Evolutionary conservation across 1,140 invertebrate genomes (phyloP).

Genomic region (Adoxophyes honmai): DNA sequence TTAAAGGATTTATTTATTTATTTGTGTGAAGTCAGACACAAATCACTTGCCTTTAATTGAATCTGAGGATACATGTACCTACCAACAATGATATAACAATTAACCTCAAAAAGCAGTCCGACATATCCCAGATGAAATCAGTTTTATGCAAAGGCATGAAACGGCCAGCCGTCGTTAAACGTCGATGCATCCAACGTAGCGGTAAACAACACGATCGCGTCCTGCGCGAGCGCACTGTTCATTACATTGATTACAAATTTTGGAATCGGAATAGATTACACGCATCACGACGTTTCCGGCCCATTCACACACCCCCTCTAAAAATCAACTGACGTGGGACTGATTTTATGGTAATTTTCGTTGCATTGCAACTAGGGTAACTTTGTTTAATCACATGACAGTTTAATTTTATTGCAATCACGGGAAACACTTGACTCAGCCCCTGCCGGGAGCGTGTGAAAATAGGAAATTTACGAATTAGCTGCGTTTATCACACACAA

Average conservation of each 20-base stretch:
- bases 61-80: no score
- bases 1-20: no score
- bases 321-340: constrained; percentile 55
- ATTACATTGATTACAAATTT: constrained; percentile 1
- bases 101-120: neutral
- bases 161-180: constrained; percentile 3
- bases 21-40: no score
- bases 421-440: constrained; percentile 12
- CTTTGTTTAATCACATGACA: constrained; percentile 46
- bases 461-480: neutral
- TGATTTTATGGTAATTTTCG: constrained; percentile 65
- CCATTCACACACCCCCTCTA: constrained; percentile 43
- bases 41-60: no score
- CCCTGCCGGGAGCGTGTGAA: neutral
- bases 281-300: constrained; percentile 53
- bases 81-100: constrained; percentile 5
- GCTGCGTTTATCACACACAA: no score
- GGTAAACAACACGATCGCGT: constrained; percentile 5
- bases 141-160: constrained; percentile 10
- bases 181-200: constrained; percentile 7
- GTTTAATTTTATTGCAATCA: constrained; percentile 38
- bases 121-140: constrained; percentile 13
- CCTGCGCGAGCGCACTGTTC: neutral
- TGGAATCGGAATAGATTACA: constrained; percentile 61
- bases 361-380: constrained; percentile 42